A percentile compares a stretch with the other conserved stretches of the same genome.
phyloP scores from a whole-genome alignment of 2,888 invertebrate species.

The Drosophila demipolita region DNA sequence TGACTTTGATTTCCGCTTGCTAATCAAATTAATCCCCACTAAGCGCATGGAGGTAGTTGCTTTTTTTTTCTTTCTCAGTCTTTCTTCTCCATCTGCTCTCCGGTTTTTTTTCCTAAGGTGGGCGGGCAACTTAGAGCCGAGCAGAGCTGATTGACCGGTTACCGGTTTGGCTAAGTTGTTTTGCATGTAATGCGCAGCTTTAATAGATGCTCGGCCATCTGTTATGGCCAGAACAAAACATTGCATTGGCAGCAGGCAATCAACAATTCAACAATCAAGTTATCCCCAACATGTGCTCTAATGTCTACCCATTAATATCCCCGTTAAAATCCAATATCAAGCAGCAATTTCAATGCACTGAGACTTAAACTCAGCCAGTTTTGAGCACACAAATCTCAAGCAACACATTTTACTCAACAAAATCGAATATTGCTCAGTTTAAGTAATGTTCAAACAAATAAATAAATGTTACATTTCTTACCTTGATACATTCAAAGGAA shows the following conservation, averaged over 20 bases:
- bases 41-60: conserved; percentile 29
- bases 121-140: conserved; percentile 38
- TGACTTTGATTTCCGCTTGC: conserved; percentile 62
- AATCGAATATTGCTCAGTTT: neutral
- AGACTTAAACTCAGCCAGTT: neutral
- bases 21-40: conserved; percentile 68
- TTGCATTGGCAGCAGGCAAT: conserved; percentile 28
- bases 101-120: conserved; percentile 29
- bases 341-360: conserved; percentile 12
- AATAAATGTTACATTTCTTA: neutral
- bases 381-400: neutral
- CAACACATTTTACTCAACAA: neutral
- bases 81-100: conserved; percentile 1
- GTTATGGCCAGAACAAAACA: conserved; percentile 42
- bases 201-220: conserved; percentile 42
- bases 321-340: neutral
- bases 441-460: neutral
- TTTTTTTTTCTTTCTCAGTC: conserved; percentile 13
- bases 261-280: conserved; percentile 10
- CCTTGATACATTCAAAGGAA: neutral
- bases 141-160: conserved; percentile 49
- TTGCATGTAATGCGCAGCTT: conserved; percentile 67
- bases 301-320: conserved; percentile 11
- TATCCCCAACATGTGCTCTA: conserved; percentile 38
- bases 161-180: conserved; percentile 56